phyloP scores from a whole-genome alignment of 2,888 invertebrate genomes.

The Napeogenes inachia region DNA sequence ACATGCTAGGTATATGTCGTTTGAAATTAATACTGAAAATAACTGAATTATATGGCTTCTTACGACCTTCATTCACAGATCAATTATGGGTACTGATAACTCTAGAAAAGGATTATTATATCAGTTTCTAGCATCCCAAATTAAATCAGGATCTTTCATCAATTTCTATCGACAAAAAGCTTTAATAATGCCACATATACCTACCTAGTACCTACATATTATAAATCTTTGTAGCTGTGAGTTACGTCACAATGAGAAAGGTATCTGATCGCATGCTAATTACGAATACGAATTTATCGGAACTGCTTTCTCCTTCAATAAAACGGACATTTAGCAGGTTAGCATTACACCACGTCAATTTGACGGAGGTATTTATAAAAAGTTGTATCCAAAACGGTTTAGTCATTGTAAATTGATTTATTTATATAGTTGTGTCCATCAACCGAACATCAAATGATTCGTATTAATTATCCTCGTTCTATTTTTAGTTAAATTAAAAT shows the following conservation, averaged over 20 bases:
- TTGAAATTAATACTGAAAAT: no score
- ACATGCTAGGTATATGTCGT: no score
- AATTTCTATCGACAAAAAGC: conserved; percentile 1
- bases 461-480: no score
- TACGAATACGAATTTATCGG: conserved; percentile 21
- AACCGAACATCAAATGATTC: no score
- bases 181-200: not conserved
- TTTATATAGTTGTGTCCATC: no score
- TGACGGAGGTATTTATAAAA: no score
- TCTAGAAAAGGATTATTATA: no score
- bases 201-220: not conserved
- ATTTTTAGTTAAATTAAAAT: no score
- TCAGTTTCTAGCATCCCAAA: no score
- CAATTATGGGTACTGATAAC: not conserved
- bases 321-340: conserved; percentile 5
- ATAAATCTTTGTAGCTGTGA: not conserved
- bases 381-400: no score
- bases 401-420: no score
- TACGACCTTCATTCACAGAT: conserved; percentile 2
- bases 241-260: not conserved
- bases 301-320: conserved; percentile 22
- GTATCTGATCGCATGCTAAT: conserved; percentile 21
- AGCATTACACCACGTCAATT: not conserved
- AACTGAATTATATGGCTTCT: no score
- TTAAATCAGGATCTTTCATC: conserved; percentile 2